Evolutionary conservation across 2,888 invertebrate genomes (phyloP), one percentile per base, ranked within the genome.

Genomic region (Polia nebulosa): DNA sequence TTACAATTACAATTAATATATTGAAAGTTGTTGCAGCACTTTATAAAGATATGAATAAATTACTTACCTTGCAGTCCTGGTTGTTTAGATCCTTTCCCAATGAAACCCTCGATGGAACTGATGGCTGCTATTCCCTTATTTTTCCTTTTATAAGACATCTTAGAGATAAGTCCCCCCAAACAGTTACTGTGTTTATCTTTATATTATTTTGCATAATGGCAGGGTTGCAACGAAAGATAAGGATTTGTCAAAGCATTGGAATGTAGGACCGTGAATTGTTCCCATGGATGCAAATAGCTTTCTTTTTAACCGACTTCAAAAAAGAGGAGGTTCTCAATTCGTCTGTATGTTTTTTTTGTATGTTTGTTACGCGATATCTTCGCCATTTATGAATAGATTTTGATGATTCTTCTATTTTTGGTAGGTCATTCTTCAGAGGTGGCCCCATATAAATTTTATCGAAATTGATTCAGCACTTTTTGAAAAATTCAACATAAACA

Each of bases 211-310:
- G 87, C 88, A 89, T 88, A 92, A 90, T 88, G 83, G 82, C 73
- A 73, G 29, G 55, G 59, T 59, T 63, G 47, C 15, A 73, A 47
- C 56, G 8, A 55, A 52, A 72, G 88, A 90, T 89, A 93, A 88
- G 84, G 81, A 84, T 88, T 91, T 80, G 92, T 94, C 92, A 93
- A 91, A 88, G 58, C 83, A 74, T 90, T 76, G 93, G 94, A 92
- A 94, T 93, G 85, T 76, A 22, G 25, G 59, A 49, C 57, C 11
- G 11, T 41, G 17, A 52, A 64, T 65, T 52, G 41, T 22, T 52
- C 8, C 56, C 47, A 59, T 56, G 63, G 59, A 41, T 20, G 36
- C 27, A 36, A 72, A 56, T 65, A 56, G 45, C 56, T 49, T 4
- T 47, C 27, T 71, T 59, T 58, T 69, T n/a, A n/a, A n/a, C n/a